Evolutionary conservation across 2,797 vertebrate genomes (phyloP).

Genomic region (Alcedo atthis): DNA sequence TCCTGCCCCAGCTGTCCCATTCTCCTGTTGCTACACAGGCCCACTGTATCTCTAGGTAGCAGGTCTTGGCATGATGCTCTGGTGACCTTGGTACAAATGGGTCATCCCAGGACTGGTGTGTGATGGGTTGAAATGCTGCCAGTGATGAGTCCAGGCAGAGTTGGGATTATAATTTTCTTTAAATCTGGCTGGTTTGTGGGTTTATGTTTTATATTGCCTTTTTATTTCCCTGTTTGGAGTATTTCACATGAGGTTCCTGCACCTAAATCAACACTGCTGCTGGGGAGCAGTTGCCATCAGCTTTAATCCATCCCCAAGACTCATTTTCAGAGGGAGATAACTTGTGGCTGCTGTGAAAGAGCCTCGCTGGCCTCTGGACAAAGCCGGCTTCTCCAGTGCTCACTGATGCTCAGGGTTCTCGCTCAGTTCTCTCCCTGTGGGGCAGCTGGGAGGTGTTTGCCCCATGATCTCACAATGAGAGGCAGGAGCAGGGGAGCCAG

Average conservation of each 20-base stretch:
- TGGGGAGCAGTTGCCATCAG: not conserved
- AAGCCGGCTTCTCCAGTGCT: fast-evolving
- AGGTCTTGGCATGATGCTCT: not conserved
- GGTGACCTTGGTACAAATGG: not conserved
- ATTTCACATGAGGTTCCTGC: not conserved
- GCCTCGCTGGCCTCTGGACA: not conserved
- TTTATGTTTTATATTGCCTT: not conserved
- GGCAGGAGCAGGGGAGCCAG: not conserved
- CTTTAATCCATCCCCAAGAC: not conserved
- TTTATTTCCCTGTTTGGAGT: not conserved
- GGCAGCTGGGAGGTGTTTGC: not conserved
- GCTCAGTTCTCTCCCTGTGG: fast-evolving
- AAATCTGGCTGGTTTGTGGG: not conserved
- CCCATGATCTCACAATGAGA: not conserved
- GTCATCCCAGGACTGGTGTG: not conserved
- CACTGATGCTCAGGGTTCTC: not conserved
- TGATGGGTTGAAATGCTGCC: fast-evolving
- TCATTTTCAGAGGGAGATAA: not conserved
- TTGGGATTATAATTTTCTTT: fast-evolving
- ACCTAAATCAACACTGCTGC: not conserved
- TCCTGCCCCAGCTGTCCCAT: not conserved
- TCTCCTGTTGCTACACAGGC: not conserved
- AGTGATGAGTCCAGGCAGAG: fast-evolving
- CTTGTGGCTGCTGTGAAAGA: not conserved
- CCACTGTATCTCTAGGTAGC: fast-evolving